phyloP scores from a whole-genome alignment of 2,797 vertebrate species.

The Cossypha polioptera region DNA sequence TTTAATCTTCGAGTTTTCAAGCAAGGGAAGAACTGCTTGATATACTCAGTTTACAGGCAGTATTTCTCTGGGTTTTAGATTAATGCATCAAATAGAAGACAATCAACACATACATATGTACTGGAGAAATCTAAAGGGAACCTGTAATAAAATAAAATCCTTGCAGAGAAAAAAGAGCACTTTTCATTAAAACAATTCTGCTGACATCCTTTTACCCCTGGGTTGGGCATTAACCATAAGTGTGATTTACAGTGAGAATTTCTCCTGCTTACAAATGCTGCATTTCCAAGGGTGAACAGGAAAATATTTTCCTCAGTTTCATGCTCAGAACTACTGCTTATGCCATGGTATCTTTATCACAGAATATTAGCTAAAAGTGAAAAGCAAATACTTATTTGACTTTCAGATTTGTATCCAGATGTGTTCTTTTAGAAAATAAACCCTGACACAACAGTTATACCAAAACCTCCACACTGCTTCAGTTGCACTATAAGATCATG shows the following conservation, averaged over 20 bases:
- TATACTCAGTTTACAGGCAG: neutral
- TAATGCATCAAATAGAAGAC: neutral
- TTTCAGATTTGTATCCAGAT: neutral
- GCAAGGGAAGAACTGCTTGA: neutral
- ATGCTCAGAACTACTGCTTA: neutral
- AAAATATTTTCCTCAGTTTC: neutral
- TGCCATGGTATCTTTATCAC: neutral
- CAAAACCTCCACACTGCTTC: neutral
- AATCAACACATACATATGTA: neutral
- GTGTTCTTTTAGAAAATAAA: neutral
- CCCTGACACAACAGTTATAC: neutral
- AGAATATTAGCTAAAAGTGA: neutral
- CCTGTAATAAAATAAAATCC: neutral
- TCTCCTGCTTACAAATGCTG: neutral
- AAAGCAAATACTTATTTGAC: neutral
- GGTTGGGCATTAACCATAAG: neutral
- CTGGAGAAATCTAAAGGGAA: conserved; percentile 17
- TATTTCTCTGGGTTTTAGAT: neutral
- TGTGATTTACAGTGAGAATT: neutral
- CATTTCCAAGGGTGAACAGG: neutral
- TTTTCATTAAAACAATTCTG: conserved; percentile 41
- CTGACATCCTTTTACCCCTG: conserved; percentile 20
- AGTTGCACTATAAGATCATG: neutral
- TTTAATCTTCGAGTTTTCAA: neutral
- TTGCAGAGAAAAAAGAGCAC: neutral